Conservation (phyloP, 1,140 invertebrate genomes). For the Apolygus lucorum region DNA sequence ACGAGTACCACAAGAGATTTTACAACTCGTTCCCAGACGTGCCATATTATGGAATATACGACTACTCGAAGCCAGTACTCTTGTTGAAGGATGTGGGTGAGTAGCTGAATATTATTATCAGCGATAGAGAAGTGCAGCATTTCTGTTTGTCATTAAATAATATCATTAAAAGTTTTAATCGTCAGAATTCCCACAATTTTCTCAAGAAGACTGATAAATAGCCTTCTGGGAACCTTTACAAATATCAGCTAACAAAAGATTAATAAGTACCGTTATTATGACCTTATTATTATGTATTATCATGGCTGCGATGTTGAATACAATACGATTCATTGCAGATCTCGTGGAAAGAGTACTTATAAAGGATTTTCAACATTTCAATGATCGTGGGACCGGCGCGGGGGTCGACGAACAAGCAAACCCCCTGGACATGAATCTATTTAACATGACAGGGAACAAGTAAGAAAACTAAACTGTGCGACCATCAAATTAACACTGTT, state of each 20-base stretch:
- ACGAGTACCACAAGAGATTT: not conserved
- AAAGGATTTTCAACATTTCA: conserved; percentile 39
- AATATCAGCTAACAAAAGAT: no score
- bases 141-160: no score
- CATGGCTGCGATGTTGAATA: no score
- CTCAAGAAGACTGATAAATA: no score
- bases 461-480: not conserved
- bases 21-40: conserved; percentile 15
- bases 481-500: not conserved
- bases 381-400: conserved; percentile 26
- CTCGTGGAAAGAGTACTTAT: conserved; percentile 36
- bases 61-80: conserved; percentile 30
- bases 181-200: no score
- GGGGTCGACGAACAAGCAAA: conserved; percentile 19
- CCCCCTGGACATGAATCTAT: conserved; percentile 8
- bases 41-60: conserved; percentile 33
- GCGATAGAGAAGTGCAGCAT: not conserved
- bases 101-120: not conserved
- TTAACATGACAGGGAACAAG: conserved; percentile 34
- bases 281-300: no score
- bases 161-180: no score
- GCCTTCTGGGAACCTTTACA: not conserved
- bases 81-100: conserved; percentile 33
- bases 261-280: no score
- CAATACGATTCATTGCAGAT: conserved; percentile 26